A percentile compares a stretch with the other conserved stretches of the same genome.
Conservation (phyloP, 2,113 vertebrate species). For the Chauna torquata region DNA sequence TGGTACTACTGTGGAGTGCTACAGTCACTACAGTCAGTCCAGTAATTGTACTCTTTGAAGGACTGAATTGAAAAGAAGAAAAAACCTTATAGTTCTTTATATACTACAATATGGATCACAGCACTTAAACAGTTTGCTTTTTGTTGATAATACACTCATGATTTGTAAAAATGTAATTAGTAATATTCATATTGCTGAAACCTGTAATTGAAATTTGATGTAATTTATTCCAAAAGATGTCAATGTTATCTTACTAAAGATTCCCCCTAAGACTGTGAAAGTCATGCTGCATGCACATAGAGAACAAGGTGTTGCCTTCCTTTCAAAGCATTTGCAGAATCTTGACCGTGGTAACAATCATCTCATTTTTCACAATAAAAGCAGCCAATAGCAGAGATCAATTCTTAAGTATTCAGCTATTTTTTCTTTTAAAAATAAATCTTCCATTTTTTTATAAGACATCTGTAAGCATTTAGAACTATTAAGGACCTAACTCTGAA, state of each 20-base stretch:
- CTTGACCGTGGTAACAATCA: neutral
- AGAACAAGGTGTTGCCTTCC: conserved; percentile 2
- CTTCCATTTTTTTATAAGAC: neutral
- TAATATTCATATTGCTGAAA: neutral
- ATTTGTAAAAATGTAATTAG: neutral
- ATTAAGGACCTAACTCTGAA: neutral
- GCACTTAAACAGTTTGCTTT: neutral
- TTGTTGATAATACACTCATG: neutral
- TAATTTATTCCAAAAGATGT: neutral
- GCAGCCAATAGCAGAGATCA: neutral
- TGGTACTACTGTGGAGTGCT: neutral
- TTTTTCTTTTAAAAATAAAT: neutral
- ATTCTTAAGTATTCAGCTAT: neutral
- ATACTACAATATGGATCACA: neutral
- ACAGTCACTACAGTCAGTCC: neutral
- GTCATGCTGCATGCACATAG: conserved; percentile 22
- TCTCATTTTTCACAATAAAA: neutral
- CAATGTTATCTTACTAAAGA: neutral
- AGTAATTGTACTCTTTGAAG: neutral
- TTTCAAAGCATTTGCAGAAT: conserved; percentile 28
- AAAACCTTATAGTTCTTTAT: neutral
- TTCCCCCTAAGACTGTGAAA: neutral
- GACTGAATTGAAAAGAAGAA: neutral
- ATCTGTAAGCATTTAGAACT: neutral
- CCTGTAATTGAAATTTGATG: neutral